These are phyloP conservation scores for Pristionchus japonicus DNA, from an alignment of 2,888 invertebrate species.

Conservation along the genomic window DNA sequence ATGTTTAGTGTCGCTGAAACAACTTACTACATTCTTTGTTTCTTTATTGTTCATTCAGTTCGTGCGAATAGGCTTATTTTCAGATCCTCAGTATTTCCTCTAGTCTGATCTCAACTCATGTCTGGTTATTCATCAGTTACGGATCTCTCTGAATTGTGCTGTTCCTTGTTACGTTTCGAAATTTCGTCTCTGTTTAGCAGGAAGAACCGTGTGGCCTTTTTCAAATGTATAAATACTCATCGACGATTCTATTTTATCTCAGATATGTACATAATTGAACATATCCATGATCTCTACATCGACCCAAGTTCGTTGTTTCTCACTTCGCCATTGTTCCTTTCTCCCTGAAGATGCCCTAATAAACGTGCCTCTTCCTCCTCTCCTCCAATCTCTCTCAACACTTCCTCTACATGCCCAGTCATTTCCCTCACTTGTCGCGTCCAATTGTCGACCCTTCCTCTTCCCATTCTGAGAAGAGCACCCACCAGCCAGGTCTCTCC, in stretches of 20 bases:
- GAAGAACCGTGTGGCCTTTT: too few relatives aligned
- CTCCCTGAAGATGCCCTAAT: background rate
- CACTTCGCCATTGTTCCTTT: background rate
- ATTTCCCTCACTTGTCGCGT: conserved; percentile 27
- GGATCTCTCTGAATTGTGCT: too few relatives aligned
- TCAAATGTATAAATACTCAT: too few relatives aligned
- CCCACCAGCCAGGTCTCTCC: background rate
- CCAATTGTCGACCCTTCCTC: conserved; percentile 29
- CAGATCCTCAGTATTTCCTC: too few relatives aligned
- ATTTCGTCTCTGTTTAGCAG: too few relatives aligned
- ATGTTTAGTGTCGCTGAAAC: too few relatives aligned
- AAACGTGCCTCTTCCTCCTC: conserved; percentile 8
- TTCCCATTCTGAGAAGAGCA: conserved; percentile 5
- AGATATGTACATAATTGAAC: too few relatives aligned
- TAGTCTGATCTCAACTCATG: background rate
- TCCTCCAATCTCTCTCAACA: background rate
- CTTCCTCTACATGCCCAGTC: background rate
- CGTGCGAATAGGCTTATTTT: too few relatives aligned
- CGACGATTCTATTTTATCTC: too few relatives aligned
- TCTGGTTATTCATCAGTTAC: background rate
- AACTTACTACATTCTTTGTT: too few relatives aligned
- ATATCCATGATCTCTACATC: background rate
- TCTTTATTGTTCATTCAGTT: too few relatives aligned
- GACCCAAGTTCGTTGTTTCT: background rate
- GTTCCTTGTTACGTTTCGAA: too few relatives aligned